Conservation (phyloP, 2,888 invertebrate genomes). For the Cantharis lateralis region DNA sequence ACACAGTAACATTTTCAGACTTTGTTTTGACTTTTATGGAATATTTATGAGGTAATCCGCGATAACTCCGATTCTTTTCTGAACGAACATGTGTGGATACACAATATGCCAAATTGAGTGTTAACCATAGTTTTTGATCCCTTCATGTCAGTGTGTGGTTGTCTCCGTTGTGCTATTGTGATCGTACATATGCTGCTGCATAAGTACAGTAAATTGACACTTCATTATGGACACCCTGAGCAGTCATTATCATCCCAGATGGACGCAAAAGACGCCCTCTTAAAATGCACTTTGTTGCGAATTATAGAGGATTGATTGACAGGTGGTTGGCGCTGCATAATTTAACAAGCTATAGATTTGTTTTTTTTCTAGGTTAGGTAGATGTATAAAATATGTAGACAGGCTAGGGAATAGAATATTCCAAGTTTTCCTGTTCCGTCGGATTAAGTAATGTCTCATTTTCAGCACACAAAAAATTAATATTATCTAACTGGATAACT, state of each 20-base stretch:
- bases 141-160: conserved; percentile 27
- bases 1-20: background rate
- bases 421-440: background rate
- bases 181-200: conserved; percentile 46
- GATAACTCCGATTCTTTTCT: conserved; percentile 15
- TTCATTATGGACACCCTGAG: conserved; percentile 54
- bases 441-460: no score
- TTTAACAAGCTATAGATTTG: background rate
- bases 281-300: conserved; percentile 31
- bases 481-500: no score
- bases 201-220: conserved; percentile 54
- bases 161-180: conserved; percentile 33
- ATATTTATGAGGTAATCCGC: conserved; percentile 1
- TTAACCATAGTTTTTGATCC: conserved; percentile 46
- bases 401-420: background rate
- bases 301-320: conserved; percentile 32
- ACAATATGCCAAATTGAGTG: conserved; percentile 58
- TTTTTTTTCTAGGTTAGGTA: no score
- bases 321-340: conserved; percentile 9
- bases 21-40: conserved; percentile 1
- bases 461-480: no score
- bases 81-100: conserved; percentile 31
- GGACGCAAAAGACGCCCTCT: conserved; percentile 40
- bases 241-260: conserved; percentile 50
- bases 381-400: no score